A percentile compares a stretch with the other conserved stretches of the same genome.
Evolutionary conservation across 2,797 vertebrate species (phyloP).

Genomic region (Australoheros facetus): DNA sequence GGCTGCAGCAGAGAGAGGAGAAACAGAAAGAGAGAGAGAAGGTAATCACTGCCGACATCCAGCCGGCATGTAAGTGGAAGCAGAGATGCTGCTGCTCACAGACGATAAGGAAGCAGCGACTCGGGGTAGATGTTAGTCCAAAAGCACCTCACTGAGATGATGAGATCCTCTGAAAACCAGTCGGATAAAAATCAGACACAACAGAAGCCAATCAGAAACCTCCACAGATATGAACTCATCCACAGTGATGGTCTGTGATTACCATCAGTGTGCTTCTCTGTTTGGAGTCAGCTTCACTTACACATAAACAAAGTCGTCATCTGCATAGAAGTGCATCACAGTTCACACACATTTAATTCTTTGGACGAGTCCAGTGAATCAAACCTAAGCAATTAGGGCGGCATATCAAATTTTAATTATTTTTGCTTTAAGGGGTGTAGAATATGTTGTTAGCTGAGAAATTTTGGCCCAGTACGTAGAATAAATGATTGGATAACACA

Average conservation of each 20-base stretch:
- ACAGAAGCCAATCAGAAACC: not conserved
- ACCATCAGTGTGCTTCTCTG: not conserved
- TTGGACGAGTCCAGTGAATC: not conserved
- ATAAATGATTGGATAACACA: not conserved
- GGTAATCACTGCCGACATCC: not conserved
- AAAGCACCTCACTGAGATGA: not conserved
- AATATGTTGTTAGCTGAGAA: not conserved
- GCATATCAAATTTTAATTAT: not conserved
- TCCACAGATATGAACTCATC: not conserved
- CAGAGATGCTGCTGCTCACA: conserved; percentile 1
- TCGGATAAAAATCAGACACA: not conserved
- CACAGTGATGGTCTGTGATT: not conserved
- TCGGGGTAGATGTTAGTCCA: not conserved
- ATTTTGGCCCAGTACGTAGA: not conserved
- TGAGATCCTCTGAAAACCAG: not conserved
- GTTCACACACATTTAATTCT: not conserved
- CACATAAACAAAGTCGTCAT: not conserved
- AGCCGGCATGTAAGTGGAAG: not conserved
- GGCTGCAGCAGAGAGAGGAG: conserved; percentile 74
- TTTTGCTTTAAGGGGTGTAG: not conserved
- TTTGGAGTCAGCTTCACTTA: not conserved
- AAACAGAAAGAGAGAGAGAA: not conserved
- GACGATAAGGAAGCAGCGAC: not conserved
- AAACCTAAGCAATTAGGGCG: not conserved
- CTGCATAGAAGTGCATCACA: not conserved